phyloP scores from a whole-genome alignment of 2,888 invertebrate species.

The Archaeoteleia sp. region DNA sequence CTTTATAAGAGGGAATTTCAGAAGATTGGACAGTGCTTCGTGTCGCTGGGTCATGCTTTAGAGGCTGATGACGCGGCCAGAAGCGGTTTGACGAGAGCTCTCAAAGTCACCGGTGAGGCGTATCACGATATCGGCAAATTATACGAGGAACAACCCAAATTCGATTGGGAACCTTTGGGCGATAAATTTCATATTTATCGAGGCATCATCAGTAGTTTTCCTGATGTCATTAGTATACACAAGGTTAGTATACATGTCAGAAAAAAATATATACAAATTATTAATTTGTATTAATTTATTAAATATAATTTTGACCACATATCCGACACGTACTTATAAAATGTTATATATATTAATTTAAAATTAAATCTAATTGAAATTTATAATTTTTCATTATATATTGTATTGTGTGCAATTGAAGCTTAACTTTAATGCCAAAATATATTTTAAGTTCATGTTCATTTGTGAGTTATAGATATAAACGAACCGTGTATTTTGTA shows the following conservation, averaged over 20 bases:
- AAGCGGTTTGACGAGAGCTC: slow-evolving; percentile 81
- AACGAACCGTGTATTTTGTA: no score
- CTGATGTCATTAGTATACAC: slow-evolving; percentile 92
- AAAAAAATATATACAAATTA: no score
- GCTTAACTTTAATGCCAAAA: no score
- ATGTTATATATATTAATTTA: no score
- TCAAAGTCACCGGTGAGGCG: slow-evolving; percentile 90
- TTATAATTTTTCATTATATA: no score
- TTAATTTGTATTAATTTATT: no score
- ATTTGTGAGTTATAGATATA: no score
- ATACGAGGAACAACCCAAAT: slow-evolving; percentile 92
- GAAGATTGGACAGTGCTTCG: slow-evolving; percentile 91
- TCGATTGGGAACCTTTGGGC: slow-evolving; percentile 92
- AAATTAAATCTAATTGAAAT: no score
- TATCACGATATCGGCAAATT: slow-evolving; percentile 92
- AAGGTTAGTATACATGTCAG: slow-evolving; percentile 78
- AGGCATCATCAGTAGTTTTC: slow-evolving; percentile 92
- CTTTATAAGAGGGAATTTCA: slow-evolving; percentile 93
- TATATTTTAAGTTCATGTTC: no score
- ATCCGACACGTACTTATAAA: no score
- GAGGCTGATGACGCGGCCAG: slow-evolving; percentile 84
- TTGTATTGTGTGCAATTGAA: no score
- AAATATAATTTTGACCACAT: no score
- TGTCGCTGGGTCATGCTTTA: slow-evolving; percentile 88
- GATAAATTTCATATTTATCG: slow-evolving; percentile 96